A percentile compares a stretch with the other conserved stretches of the same genome.
Conservation (phyloP, 1,140 invertebrate species). For the Chionoecetes opilio region DNA sequence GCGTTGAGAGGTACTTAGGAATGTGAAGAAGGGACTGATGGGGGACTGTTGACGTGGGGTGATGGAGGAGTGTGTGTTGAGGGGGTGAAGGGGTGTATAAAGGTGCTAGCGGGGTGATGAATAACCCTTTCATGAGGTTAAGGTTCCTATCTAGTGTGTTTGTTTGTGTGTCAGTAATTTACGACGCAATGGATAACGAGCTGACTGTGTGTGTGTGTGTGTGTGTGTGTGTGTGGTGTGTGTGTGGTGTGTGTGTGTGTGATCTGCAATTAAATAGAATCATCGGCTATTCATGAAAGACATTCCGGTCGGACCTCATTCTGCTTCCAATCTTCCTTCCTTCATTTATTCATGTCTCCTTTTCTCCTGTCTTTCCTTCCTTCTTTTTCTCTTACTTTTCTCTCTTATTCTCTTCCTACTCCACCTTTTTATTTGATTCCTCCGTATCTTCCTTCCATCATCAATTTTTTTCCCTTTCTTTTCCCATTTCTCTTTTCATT, state of each 20-base stretch:
- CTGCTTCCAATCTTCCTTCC: not conserved
- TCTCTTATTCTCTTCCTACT: no score
- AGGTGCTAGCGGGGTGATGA: not conserved
- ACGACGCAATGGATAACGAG: not conserved
- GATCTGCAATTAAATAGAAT: not conserved
- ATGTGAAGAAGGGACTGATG: not conserved
- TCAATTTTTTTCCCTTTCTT: not conserved
- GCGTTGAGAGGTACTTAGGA: not conserved
- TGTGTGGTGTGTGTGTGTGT: slow-evolving; percentile 25
- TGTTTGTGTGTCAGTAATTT: not conserved
- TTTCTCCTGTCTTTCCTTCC: no score
- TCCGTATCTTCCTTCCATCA: not conserved
- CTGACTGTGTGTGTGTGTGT: not conserved
- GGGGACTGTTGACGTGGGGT: not conserved
- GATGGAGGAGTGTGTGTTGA: slow-evolving; percentile 15
- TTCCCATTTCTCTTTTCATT: not conserved
- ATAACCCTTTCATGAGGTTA: not conserved
- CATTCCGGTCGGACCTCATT: not conserved
- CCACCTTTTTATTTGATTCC: not conserved
- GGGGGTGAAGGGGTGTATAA: not conserved
- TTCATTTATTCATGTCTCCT: no score
- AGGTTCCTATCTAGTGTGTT: not conserved
- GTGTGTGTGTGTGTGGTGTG: slow-evolving; percentile 23
- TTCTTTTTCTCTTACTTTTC: not conserved
- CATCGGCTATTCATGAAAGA: slow-evolving; percentile 20